phyloP scores from a whole-genome alignment of 2,113 vertebrate species.

The Melierax canorus region DNA sequence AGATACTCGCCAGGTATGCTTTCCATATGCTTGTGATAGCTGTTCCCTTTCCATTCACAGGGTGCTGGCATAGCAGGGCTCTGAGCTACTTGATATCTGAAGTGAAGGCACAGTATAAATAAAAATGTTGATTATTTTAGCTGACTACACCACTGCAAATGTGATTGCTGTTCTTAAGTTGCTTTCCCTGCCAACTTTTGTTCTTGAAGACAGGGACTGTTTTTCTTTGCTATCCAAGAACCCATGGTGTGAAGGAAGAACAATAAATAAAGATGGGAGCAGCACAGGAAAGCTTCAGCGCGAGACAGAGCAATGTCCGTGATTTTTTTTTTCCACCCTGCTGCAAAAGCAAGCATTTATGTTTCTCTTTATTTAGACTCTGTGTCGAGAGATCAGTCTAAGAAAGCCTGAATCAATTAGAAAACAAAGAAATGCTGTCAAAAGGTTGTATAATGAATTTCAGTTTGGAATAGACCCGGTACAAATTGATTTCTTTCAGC shows the following conservation, averaged over 20 bases:
- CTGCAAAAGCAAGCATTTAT: neutral
- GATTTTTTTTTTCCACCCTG: neutral
- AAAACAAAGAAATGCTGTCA: constrained; percentile 22
- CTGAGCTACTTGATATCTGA: neutral
- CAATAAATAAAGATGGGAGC: neutral
- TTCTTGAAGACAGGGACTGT: neutral
- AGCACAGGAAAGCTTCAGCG: neutral
- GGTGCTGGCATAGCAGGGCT: neutral
- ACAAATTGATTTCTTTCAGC: neutral
- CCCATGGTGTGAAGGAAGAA: neutral
- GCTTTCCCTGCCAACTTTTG: neutral
- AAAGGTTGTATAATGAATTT: neutral
- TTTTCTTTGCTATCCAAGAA: constrained; percentile 1
- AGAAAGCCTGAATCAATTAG: constrained; percentile 26
- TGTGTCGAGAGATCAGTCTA: neutral
- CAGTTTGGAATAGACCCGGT: neutral
- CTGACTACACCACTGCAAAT: neutral
- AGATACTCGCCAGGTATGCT: neutral
- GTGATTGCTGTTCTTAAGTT: neutral
- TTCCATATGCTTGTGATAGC: neutral
- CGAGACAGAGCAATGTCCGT: neutral
- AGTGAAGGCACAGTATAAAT: neutral
- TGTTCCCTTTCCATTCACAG: neutral
- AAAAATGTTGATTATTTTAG: neutral
- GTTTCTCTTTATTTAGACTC: neutral